These are phyloP conservation scores for Dolichotis patagonum DNA, from an alignment of 2,113 vertebrate species.

Conservation along the genomic window DNA sequence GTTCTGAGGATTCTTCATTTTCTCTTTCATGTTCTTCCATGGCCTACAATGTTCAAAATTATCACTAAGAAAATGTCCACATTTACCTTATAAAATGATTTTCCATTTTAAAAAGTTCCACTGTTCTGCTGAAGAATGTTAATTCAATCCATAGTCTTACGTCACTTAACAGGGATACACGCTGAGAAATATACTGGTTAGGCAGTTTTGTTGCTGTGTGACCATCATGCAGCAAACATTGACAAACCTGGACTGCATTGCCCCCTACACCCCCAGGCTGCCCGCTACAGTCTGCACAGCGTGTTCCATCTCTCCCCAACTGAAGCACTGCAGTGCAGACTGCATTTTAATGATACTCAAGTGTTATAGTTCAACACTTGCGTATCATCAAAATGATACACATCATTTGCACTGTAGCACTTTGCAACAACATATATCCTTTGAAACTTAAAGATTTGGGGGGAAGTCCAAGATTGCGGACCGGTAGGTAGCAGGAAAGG, in stretches of 20 bases:
- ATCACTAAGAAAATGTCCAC: background rate
- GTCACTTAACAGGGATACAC: background rate
- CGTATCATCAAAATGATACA: background rate
- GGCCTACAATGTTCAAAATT: constrained; percentile 75
- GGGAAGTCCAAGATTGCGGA: too few species aligned
- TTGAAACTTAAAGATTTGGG: background rate
- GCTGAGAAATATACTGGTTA: background rate
- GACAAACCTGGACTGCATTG: background rate
- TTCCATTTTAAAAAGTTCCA: background rate
- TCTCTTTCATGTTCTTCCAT: constrained; percentile 59
- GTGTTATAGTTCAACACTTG: too few species aligned
- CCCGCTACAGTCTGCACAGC: accelerated
- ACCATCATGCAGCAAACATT: background rate
- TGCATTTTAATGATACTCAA: background rate
- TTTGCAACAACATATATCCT: background rate
- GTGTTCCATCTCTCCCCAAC: background rate
- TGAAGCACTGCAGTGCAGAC: background rate
- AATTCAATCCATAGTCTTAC: background rate
- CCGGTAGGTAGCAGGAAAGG: too few species aligned
- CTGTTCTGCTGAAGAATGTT: background rate
- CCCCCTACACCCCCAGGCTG: background rate
- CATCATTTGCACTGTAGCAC: background rate
- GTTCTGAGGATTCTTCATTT: constrained; percentile 22
- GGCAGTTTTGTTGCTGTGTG: background rate
- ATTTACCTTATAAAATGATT: constrained; percentile 5